Evolutionary conservation across 2,113 vertebrate species (phyloP).

Genomic region (Falco punctatus): DNA sequence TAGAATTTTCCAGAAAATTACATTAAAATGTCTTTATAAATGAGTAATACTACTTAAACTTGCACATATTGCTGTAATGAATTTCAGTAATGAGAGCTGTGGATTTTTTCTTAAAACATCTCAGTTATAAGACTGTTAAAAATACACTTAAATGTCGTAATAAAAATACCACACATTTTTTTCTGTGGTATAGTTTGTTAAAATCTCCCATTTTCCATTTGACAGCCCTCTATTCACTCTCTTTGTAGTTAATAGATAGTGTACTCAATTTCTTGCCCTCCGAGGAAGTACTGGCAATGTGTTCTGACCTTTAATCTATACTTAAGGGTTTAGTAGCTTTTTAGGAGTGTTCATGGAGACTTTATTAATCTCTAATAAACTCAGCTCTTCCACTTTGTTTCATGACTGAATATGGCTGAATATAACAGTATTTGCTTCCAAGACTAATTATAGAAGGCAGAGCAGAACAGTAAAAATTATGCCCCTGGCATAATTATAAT

Average conservation of each 20-base stretch:
- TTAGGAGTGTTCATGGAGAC: conserved; percentile 18
- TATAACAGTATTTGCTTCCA: conserved; percentile 45
- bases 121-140: background rate
- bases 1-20: background rate
- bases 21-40: background rate
- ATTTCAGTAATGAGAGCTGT: background rate
- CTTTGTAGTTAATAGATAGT: conserved; percentile 23
- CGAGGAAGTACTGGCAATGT: background rate
- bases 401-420: background rate
- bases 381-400: conserved; percentile 53
- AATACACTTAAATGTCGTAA: background rate
- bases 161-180: background rate
- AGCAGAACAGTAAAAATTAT: conserved; percentile 51
- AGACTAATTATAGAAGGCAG: conserved; percentile 56
- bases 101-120: background rate
- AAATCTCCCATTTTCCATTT: conserved; percentile 18
- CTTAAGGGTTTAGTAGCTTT: conserved; percentile 40
- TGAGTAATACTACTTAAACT: background rate
- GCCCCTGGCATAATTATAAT: conserved; percentile 11
- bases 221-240: background rate
- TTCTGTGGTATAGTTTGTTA: background rate
- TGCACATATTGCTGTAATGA: background rate
- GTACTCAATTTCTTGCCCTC: conserved; percentile 26
- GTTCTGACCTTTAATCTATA: conserved; percentile 37
- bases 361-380: conserved; percentile 60